These are phyloP conservation scores for Antechinus stuartii DNA, from an alignment of 2,113 vertebrate species.

Conservation along the genomic window DNA sequence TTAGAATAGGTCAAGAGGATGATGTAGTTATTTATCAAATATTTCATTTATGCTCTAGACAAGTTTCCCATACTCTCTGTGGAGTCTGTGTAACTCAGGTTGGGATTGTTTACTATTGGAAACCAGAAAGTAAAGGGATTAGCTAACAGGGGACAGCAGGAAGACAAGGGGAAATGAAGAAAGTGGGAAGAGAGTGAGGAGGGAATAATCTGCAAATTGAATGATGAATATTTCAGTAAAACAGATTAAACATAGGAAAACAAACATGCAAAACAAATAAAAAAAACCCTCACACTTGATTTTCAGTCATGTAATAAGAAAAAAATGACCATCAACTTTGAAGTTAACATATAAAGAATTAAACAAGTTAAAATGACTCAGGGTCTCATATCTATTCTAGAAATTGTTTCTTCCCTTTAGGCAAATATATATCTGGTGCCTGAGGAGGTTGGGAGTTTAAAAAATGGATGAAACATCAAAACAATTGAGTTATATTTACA, in stretches of 20 bases:
- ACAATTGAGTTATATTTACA: neutral
- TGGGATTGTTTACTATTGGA: neutral
- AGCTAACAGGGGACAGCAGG: neutral
- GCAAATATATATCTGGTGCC: neutral
- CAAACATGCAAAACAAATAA: neutral
- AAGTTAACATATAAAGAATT: neutral
- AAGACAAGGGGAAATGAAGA: neutral
- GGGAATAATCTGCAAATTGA: neutral
- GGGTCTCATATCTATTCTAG: neutral
- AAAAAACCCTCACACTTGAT: neutral
- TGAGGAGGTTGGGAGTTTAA: neutral
- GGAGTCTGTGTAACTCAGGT: neutral
- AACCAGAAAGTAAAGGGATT: neutral
- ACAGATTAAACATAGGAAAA: neutral
- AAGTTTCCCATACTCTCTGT: neutral
- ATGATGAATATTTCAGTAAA: neutral
- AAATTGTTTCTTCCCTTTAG: neutral
- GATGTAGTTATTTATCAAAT: neutral
- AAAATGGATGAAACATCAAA: neutral
- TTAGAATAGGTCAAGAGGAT: neutral
- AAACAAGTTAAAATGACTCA: neutral
- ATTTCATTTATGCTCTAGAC: neutral
- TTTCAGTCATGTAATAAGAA: neutral
- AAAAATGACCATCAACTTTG: neutral
- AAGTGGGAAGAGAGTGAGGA: neutral